Base-by-base conservation (phyloP, 2,797 vertebrate genomes). In the Lacerta agilis region DNA sequence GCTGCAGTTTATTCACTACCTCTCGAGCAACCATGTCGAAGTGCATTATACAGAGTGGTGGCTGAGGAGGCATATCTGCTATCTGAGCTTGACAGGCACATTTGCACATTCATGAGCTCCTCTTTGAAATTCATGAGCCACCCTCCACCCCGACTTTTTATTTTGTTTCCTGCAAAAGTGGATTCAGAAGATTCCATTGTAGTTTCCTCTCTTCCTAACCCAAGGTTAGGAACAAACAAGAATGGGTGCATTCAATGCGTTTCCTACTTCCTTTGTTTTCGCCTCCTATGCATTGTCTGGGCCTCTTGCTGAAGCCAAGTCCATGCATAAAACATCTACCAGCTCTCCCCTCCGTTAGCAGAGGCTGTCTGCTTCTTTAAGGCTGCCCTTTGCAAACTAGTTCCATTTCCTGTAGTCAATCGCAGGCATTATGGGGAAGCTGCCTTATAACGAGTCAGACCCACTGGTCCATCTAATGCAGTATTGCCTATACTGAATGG, bases 21-120 rank as follows among this genome's bases (percentile, higher is more conserved):
- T 95, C 89, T 93, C 90, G 89, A 95, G 92, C 88, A 94, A 91
- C 91, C 73, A 0, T 94, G 89, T 94, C 88, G 0, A 94, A 95
- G 93, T 93, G 85, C 90, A 94, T 96, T 96, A 95, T 17, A 92
- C 78, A 91, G 86, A 73, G 67, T 92, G 92, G 92, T 91, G 89
- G 90, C 90, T 92, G 90, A 94, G 89, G 71, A 95, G 94, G 88
- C 92, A 81, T 88, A 92, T 90, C 89, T 90, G 79, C 93, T 96
- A 93, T 96, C 94, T 95, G 88, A 36, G 0, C 85, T 86, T 88
- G 91, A 88, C 93, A 96, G 95, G 73, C 90, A 83, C 75, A 92
- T 93, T 95, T 95, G 93, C 93, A 97, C 95, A 96, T 96, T 95
- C 93, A 96, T 95, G 93, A 96, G 92, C 82, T 93, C 38, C 80